Conservation (phyloP, 2,797 vertebrate species). For the Nasua narica region DNA sequence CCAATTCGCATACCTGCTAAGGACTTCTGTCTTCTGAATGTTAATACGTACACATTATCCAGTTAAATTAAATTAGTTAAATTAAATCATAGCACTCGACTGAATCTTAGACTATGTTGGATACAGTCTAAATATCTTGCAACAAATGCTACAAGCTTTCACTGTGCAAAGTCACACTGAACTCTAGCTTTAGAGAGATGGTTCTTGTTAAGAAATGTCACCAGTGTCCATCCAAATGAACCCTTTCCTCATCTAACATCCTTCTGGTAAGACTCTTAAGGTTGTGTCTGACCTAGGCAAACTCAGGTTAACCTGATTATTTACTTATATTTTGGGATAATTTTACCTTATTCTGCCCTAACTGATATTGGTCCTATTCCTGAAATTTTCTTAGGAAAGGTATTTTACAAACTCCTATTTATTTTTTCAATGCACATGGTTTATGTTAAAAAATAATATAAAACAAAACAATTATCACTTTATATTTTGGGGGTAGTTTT, state of each 20-base stretch:
- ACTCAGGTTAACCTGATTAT: not conserved
- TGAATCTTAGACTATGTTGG: not conserved
- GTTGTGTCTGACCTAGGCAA: not conserved
- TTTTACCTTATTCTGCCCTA: not conserved
- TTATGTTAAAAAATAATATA: constrained; percentile 39
- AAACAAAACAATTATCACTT: not conserved
- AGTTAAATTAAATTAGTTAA: constrained; percentile 46
- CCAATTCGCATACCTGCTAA: not conserved
- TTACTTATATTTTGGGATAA: not conserved
- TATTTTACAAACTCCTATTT: not conserved
- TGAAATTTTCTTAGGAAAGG: constrained; percentile 14
- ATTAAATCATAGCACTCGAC: not conserved
- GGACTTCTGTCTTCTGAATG: not conserved
- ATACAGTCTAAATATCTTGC: not conserved
- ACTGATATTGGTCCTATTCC: not conserved
- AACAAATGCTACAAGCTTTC: not conserved
- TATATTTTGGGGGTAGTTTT: not conserved
- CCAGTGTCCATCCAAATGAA: not conserved
- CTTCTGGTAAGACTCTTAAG: not conserved
- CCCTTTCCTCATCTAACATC: not conserved
- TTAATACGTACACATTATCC: not conserved
- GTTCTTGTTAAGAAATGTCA: not conserved
- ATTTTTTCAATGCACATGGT: not conserved
- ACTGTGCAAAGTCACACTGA: not conserved
- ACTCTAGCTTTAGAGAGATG: not conserved